Conservation (phyloP, 2,888 invertebrate genomes). For the Nomada hirtipes region DNA sequence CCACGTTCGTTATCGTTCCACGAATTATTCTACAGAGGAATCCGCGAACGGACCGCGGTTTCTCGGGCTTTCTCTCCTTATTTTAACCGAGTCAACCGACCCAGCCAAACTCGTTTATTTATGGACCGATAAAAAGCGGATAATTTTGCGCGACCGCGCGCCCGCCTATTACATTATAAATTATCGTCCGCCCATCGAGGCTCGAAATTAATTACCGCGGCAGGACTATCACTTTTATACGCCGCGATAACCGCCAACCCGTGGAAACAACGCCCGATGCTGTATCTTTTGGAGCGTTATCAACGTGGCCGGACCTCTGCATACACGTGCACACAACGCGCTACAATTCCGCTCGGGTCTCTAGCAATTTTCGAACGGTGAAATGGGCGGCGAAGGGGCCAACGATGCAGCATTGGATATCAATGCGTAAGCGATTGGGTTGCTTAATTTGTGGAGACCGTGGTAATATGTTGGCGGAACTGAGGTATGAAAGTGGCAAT, state of each 20-base stretch:
- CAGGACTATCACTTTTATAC: constrained; percentile 52
- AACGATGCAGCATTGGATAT: constrained; percentile 17
- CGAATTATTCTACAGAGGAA: constrained; percentile 47
- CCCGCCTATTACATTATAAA: constrained; percentile 55
- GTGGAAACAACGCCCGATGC: constrained; percentile 43
- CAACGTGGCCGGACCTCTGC: constrained; percentile 24
- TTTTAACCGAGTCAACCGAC: constrained; percentile 4
- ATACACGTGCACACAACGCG: not conserved
- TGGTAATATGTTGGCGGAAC: not conserved
- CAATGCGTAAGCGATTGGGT: constrained; percentile 22
- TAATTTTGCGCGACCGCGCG: constrained; percentile 41
- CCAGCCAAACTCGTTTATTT: constrained; percentile 38
- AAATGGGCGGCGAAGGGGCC: constrained; percentile 1
- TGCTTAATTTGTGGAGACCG: not conserved
- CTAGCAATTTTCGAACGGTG: constrained; percentile 13
- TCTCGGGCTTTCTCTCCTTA: constrained; percentile 7
- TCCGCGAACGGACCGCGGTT: not conserved
- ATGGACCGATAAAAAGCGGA: constrained; percentile 56
- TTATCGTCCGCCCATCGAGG: constrained; percentile 47
- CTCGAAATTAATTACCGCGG: constrained; percentile 52
- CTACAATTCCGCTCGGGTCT: not conserved
- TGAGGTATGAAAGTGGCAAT: not conserved
- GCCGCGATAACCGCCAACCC: constrained; percentile 53
- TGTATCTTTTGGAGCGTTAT: constrained; percentile 37
- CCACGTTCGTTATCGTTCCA: constrained; percentile 53